Evolutionary conservation across 1,140 invertebrate species (phyloP).

Genomic region (Bombus waltoni): DNA sequence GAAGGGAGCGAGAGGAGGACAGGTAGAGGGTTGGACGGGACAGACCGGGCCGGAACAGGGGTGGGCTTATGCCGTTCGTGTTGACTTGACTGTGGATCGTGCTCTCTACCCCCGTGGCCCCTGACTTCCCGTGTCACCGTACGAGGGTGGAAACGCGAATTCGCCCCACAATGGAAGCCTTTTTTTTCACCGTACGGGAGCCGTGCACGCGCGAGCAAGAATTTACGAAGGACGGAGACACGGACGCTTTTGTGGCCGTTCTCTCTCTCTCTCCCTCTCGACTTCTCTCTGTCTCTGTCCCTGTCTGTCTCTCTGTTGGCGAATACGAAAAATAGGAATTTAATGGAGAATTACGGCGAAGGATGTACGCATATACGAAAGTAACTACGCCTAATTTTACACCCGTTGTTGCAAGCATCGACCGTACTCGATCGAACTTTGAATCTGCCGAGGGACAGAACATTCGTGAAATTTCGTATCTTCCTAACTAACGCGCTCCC

Average conservation of each 20-base stretch:
- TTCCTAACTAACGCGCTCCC: neutral
- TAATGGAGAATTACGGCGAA: too few relatives aligned
- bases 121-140: conserved; percentile 72
- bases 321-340: too few relatives aligned
- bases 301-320: too few relatives aligned
- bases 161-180: conserved; percentile 71
- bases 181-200: conserved; percentile 60
- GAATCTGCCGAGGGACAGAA: too few relatives aligned
- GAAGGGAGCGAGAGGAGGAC: neutral
- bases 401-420: too few relatives aligned
- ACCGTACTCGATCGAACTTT: neutral
- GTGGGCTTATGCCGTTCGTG: conserved; percentile 73
- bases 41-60: conserved; percentile 48
- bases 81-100: conserved; percentile 76
- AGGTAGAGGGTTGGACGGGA: conserved; percentile 61
- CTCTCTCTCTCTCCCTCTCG: neutral
- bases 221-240: conserved; percentile 28
- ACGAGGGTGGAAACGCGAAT: conserved; percentile 76
- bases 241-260: conserved; percentile 1
- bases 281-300: too few relatives aligned
- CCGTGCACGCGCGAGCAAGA: conserved; percentile 9
- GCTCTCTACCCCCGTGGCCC: conserved; percentile 64
- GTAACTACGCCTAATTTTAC: too few relatives aligned
- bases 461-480: neutral
- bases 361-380: too few relatives aligned